These are phyloP conservation scores for Ardeotis arabs DNA, from an alignment of 2,113 vertebrate species.

Conservation along the genomic window DNA sequence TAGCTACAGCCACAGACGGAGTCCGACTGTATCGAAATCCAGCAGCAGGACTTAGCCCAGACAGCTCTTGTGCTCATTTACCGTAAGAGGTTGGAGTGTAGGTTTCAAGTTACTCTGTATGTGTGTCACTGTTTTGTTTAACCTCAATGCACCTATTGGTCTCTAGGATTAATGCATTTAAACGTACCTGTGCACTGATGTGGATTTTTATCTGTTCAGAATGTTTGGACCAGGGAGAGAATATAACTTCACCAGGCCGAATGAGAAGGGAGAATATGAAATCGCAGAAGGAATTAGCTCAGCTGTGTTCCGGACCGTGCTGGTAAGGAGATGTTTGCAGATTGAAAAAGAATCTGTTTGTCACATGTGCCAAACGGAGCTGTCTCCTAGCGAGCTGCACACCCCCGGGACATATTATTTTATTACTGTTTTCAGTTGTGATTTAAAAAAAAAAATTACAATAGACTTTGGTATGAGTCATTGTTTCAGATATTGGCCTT, in stretches of 20 bases:
- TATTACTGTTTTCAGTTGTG: neutral
- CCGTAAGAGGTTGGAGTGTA: neutral
- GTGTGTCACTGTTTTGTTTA: neutral
- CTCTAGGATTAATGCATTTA: neutral
- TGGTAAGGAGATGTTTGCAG: conserved; percentile 69
- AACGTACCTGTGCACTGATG: neutral
- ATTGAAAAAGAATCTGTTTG: neutral
- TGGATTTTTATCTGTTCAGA: conserved; percentile 59
- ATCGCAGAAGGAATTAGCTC: conserved; percentile 83
- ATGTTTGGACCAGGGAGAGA: conserved; percentile 86
- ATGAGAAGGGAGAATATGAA: conserved; percentile 84
- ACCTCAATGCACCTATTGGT: fast-evolving
- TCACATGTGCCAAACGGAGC: neutral
- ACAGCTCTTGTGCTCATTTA: neutral
- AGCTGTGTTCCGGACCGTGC: conserved; percentile 80
- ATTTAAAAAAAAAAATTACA: neutral
- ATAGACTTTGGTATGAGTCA: neutral
- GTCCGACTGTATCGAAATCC: neutral
- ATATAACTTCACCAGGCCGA: conserved; percentile 82
- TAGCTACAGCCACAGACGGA: neutral
- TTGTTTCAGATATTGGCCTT: neutral
- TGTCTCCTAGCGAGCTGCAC: neutral
- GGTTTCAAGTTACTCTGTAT: neutral
- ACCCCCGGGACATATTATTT: neutral
- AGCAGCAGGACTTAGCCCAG: neutral